Evolutionary conservation across 2,888 invertebrate genomes (phyloP).

Genomic region (Pachliopta kotzebuea): DNA sequence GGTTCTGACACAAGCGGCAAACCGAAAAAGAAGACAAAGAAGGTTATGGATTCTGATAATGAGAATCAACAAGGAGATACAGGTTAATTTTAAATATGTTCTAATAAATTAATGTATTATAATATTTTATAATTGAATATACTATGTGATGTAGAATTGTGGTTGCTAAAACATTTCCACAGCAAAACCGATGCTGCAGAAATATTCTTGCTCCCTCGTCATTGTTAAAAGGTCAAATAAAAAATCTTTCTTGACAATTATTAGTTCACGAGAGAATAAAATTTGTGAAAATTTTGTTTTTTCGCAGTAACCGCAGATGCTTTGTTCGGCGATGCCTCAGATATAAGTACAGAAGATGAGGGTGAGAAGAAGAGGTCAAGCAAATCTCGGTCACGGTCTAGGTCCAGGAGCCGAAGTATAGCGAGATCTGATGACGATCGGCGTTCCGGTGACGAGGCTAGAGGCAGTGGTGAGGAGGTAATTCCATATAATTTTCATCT

Average conservation of each 20-base stretch:
- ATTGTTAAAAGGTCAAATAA: too few relatives aligned
- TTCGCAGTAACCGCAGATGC: slow-evolving; percentile 88
- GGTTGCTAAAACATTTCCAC: too few relatives aligned
- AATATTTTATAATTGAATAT: too few relatives aligned
- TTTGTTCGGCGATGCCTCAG: slow-evolving; percentile 95
- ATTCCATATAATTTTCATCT: not conserved
- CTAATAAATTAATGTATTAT: not conserved
- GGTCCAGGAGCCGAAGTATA: slow-evolving; percentile 53
- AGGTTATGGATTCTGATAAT: slow-evolving; percentile 84
- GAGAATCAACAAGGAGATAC: slow-evolving; percentile 61
- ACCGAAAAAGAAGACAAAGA: slow-evolving; percentile 76
- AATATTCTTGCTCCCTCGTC: too few relatives aligned
- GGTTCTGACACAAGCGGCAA: slow-evolving; percentile 68
- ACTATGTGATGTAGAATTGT: too few relatives aligned
- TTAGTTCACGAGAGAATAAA: not conserved
- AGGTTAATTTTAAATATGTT: slow-evolving; percentile 41
- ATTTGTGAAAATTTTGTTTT: not conserved
- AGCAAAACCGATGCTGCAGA: too few relatives aligned
- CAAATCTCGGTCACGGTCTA: slow-evolving; percentile 47
- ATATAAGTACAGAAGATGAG: slow-evolving; percentile 94
- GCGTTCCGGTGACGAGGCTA: slow-evolving; percentile 73
- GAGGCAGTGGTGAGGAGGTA: slow-evolving; percentile 68
- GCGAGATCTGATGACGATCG: slow-evolving; percentile 57
- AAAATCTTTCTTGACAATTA: not conserved
- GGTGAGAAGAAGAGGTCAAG: slow-evolving; percentile 53